Conservation (phyloP, 2,888 invertebrate genomes). For the Seira sanloemensis region DNA sequence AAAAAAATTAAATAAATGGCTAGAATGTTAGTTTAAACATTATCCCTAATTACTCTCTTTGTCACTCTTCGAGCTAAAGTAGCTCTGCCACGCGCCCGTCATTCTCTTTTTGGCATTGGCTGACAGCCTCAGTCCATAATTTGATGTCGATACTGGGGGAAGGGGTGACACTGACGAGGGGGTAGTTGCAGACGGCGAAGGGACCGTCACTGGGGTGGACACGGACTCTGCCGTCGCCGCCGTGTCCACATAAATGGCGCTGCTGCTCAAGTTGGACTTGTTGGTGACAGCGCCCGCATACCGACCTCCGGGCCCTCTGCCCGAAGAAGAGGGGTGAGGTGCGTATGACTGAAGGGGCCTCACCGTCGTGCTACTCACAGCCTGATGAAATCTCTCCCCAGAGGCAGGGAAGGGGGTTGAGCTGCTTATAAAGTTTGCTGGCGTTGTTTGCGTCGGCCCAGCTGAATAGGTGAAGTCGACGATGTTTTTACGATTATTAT, state of each 20-base stretch:
- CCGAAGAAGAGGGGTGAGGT: conserved; percentile 32
- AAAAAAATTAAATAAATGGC: conserved; percentile 59
- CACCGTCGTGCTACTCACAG: conserved; percentile 58
- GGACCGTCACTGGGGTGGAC: conserved; percentile 58
- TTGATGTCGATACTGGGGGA: conserved; percentile 62
- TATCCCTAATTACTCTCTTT: conserved; percentile 38
- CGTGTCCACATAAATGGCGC: conserved; percentile 68
- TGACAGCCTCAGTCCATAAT: conserved; percentile 70
- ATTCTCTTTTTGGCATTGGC: conserved; percentile 71
- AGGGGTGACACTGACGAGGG: conserved; percentile 40
- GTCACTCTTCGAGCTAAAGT: conserved; percentile 65
- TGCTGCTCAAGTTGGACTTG: conserved; percentile 64
- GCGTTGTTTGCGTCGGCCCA: conserved; percentile 37
- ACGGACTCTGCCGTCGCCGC: conserved; percentile 64
- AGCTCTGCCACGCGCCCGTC: conserved; percentile 70
- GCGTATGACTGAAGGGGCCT: conserved; percentile 48
- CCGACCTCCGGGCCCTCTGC: conserved; percentile 43
- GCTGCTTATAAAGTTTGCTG: conserved; percentile 38
- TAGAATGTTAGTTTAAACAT: conserved; percentile 35
- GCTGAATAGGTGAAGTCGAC: conserved; percentile 66
- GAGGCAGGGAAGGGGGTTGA: conserved; percentile 58
- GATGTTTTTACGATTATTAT: conserved; percentile 52
- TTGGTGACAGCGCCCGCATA: conserved; percentile 67
- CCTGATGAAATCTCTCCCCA: conserved; percentile 60
- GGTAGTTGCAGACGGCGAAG: conserved; percentile 50